Evolutionary conservation across 2,888 invertebrate genomes (phyloP).

Genomic region (Fragum sueziense): DNA sequence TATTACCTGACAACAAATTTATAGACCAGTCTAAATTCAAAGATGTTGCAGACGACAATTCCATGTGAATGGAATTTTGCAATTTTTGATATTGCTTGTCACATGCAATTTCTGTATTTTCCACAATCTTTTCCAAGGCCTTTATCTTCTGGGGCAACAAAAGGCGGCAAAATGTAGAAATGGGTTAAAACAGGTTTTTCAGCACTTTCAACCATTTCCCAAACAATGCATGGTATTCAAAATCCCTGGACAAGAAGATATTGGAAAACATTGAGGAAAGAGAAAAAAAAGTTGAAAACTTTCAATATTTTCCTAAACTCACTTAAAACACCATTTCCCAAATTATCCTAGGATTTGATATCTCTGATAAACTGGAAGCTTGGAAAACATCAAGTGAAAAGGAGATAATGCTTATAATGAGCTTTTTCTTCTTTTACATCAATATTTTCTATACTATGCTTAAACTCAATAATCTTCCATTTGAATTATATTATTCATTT

Average conservation of each 20-base stretch:
- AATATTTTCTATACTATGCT: neutral
- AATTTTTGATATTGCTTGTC: too few relatives aligned
- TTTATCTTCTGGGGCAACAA: too few relatives aligned
- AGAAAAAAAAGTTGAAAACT: neutral
- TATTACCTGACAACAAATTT: too few relatives aligned
- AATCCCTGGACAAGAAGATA: neutral
- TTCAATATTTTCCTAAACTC: neutral
- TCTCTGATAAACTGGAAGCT: neutral
- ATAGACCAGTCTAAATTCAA: too few relatives aligned
- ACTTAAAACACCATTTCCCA: neutral
- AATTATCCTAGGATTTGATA: neutral
- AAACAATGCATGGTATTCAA: neutral
- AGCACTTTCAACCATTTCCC: neutral
- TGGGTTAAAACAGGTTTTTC: too few relatives aligned
- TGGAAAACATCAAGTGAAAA: neutral
- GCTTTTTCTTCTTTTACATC: slow-evolving; percentile 1
- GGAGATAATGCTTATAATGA: neutral
- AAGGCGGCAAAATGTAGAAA: too few relatives aligned
- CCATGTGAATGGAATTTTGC: too few relatives aligned
- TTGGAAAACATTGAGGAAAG: neutral
- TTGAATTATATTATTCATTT: too few relatives aligned
- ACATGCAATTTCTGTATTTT: too few relatives aligned
- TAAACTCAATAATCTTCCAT: too few relatives aligned
- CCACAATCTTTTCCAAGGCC: too few relatives aligned
- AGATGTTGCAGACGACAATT: too few relatives aligned